Percentiles rank a stretch among this genome's conserved stretches.
phyloP scores from a whole-genome alignment of 2,797 vertebrate species.

The Lophotriccus pileatus region DNA sequence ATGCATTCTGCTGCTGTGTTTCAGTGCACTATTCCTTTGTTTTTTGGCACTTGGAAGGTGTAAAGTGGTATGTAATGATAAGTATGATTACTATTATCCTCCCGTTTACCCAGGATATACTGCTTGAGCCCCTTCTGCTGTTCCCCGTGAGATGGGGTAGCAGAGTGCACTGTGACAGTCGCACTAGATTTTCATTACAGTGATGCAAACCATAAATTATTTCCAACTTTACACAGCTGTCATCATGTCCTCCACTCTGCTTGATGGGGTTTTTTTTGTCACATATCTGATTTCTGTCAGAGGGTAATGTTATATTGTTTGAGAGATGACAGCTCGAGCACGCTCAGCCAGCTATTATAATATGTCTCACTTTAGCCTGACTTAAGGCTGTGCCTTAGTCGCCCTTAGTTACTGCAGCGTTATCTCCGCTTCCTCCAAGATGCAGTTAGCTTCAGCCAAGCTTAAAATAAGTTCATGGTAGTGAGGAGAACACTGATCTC shows the following conservation, averaged over 20 bases:
- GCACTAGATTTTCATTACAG: conserved; percentile 66
- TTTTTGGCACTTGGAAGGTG: conserved; percentile 28
- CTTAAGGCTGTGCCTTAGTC: conserved; percentile 31
- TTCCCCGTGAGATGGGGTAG: not conserved
- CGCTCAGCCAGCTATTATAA: conserved; percentile 63
- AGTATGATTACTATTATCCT: conserved; percentile 40
- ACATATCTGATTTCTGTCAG: conserved; percentile 72
- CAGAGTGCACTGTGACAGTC: conserved; percentile 30
- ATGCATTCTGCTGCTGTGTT: not conserved
- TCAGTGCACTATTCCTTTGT: not conserved
- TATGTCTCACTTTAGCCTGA: conserved; percentile 64
- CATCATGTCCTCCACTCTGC: conserved; percentile 49
- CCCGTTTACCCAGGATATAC: conserved; percentile 40
- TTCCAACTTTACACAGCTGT: conserved; percentile 58
- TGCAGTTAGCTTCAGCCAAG: not conserved
- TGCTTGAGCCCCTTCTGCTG: conserved; percentile 47
- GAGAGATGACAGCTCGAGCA: conserved; percentile 58
- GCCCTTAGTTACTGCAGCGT: not conserved
- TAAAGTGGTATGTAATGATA: conserved; percentile 24
- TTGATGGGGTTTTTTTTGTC: conserved; percentile 51
- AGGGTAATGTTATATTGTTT: conserved; percentile 61
- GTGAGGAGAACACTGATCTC: not conserved
- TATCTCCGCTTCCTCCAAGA: not conserved
- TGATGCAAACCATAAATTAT: conserved; percentile 68
- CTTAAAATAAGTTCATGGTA: not conserved